Percentiles rank a stretch among this genome's conserved stretches.
phyloP scores from a whole-genome alignment of 2,888 invertebrate genomes.

The Nasonia oneida region DNA sequence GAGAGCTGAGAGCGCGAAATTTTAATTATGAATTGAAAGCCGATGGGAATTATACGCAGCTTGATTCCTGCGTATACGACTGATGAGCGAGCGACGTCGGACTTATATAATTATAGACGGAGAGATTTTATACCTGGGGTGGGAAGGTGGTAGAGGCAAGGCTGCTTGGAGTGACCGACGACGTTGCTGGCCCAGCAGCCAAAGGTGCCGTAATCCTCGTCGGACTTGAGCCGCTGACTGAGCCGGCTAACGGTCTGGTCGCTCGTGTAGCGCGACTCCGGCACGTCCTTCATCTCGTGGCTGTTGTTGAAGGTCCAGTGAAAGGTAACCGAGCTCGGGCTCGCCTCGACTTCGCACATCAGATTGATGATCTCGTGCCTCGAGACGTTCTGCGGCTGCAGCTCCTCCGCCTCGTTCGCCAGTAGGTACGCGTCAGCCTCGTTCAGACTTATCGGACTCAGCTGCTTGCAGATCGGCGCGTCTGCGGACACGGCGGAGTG shows the following conservation, averaged over 20 bases:
- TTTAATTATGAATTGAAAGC: slow-evolving; percentile 43
- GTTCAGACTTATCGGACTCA: slow-evolving; percentile 58
- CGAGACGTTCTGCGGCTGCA: slow-evolving; percentile 29
- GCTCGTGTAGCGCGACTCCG: slow-evolving; percentile 82
- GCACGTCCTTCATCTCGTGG: slow-evolving; percentile 90
- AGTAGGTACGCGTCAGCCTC: slow-evolving; percentile 11
- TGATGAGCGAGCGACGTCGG: neutral
- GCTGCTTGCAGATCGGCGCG: slow-evolving; percentile 75
- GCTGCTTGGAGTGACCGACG: slow-evolving; percentile 90
- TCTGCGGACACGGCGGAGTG: slow-evolving; percentile 65
- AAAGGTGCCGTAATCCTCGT: slow-evolving; percentile 93
- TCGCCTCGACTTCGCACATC: slow-evolving; percentile 93
- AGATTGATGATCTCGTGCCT: slow-evolving; percentile 88
- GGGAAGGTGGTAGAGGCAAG: slow-evolving; percentile 92
- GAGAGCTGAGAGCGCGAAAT: neutral
- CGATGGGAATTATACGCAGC: neutral
- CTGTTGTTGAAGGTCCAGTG: slow-evolving; percentile 96
- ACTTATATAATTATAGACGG: neutral
- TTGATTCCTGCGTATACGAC: neutral
- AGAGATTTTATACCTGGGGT: slow-evolving; percentile 84
- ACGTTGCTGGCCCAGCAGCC: slow-evolving; percentile 92
- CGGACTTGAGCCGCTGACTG: slow-evolving; percentile 91
- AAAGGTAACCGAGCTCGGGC: slow-evolving; percentile 90
- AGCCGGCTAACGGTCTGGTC: slow-evolving; percentile 86
- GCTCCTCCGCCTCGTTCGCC: neutral